Conservation (phyloP, 2,797 vertebrate genomes). For the Tolypeutes matacus region DNA sequence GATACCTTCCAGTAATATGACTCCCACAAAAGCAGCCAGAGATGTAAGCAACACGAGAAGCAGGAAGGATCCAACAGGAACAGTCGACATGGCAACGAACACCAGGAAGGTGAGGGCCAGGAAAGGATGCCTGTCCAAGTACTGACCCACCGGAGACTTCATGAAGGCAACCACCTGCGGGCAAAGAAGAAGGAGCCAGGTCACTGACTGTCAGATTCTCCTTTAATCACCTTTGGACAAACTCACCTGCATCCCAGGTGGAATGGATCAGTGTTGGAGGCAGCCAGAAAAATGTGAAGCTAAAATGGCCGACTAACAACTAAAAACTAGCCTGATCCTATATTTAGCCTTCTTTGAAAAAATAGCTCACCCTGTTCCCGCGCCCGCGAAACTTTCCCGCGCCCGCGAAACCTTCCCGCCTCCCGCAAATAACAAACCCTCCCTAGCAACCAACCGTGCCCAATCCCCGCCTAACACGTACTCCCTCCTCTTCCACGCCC, state of each 20-base stretch:
- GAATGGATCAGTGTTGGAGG: no score
- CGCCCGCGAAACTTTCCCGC: no score
- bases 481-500: no score
- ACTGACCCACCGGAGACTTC: slow-evolving; percentile 89
- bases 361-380: no score
- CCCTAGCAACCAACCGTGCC: no score
- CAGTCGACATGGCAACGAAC: slow-evolving; percentile 87
- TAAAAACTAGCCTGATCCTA: no score
- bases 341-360: no score
- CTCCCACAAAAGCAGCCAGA: slow-evolving; percentile 87
- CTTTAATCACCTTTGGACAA: not conserved
- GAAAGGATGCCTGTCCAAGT: slow-evolving; percentile 90
- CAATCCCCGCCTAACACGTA: no score
- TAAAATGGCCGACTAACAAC: no score
- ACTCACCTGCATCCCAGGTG: not conserved
- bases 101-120: slow-evolving; percentile 88
- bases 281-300: no score
- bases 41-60: slow-evolving; percentile 87
- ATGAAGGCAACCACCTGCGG: slow-evolving; percentile 89
- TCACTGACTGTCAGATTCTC: not conserved
- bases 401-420: no score
- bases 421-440: no score
- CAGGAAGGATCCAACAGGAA: slow-evolving; percentile 90
- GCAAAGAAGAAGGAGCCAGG: slow-evolving; percentile 40
- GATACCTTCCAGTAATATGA: slow-evolving; percentile 91